Evolutionary conservation across 2,797 vertebrate genomes (phyloP).

Genomic region (Hapalemur alaotrensis): DNA sequence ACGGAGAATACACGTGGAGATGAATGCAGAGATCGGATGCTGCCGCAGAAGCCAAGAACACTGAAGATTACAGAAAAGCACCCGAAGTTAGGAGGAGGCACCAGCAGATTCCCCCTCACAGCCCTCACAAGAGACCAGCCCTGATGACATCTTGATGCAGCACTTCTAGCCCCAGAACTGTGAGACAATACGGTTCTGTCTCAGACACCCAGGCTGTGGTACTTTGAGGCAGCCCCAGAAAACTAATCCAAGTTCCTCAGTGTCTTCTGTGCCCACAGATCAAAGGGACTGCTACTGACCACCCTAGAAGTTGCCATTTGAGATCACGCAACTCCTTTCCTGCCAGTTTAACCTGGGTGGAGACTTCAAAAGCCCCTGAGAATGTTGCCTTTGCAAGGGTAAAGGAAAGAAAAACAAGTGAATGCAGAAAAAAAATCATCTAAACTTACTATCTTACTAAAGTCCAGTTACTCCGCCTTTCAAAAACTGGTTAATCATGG

Average conservation of each 20-base stretch:
- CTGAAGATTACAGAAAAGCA: neutral
- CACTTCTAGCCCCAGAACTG: neutral
- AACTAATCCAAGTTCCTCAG: neutral
- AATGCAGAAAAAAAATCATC: neutral
- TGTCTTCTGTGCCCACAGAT: neutral
- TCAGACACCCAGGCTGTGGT: neutral
- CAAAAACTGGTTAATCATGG: neutral
- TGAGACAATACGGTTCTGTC: neutral
- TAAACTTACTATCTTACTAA: neutral
- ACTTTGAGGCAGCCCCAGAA: neutral
- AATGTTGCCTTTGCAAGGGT: neutral
- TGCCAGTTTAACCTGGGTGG: neutral
- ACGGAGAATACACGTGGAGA: neutral
- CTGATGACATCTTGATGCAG: neutral
- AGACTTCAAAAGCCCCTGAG: neutral
- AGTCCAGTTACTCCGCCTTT: neutral
- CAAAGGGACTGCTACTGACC: neutral
- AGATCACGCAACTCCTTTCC: neutral
- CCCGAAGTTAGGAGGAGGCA: rapidly evolving
- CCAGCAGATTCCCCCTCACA: neutral
- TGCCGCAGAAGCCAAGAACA: neutral
- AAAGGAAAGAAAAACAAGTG: neutral
- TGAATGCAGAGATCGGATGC: neutral
- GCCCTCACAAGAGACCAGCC: neutral
- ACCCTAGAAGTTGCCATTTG: neutral